A percentile compares a stretch with the other conserved stretches of the same genome.
Evolutionary conservation across 2,797 vertebrate genomes (phyloP).

Genomic region (Coluber constrictor): DNA sequence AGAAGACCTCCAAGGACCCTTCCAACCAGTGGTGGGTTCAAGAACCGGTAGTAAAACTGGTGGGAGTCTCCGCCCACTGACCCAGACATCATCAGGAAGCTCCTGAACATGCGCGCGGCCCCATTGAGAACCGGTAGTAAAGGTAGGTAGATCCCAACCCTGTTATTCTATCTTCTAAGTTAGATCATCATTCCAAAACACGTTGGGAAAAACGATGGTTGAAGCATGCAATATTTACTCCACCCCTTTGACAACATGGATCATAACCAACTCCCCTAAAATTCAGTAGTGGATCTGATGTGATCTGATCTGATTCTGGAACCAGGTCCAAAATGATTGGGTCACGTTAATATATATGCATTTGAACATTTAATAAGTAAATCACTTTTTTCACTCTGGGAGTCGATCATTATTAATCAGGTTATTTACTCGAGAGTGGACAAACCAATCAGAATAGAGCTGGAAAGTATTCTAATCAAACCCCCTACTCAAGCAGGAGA

Average conservation of each 20-base stretch:
- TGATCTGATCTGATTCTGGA: too few species aligned
- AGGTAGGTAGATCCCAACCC: too few species aligned
- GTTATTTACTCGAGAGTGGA: not conserved
- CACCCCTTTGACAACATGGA: not conserved
- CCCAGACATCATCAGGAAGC: too few species aligned
- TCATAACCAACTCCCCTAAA: not conserved
- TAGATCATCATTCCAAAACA: not conserved
- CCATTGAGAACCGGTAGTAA: too few species aligned
- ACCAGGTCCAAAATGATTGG: not conserved
- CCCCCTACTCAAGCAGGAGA: too few species aligned
- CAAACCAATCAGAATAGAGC: not conserved
- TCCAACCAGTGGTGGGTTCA: too few species aligned
- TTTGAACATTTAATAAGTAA: not conserved
- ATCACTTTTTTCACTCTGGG: not conserved
- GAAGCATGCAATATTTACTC: not conserved
- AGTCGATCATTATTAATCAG: not conserved
- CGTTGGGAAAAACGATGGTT: not conserved
- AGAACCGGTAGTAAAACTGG: too few species aligned
- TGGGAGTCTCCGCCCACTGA: too few species aligned
- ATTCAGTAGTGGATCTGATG: not conserved
- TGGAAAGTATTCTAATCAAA: too few species aligned
- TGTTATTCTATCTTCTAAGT: too few species aligned
- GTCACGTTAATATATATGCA: not conserved
- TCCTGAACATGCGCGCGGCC: too few species aligned
- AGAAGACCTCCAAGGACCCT: too few species aligned